Evolutionary conservation across 2,888 invertebrate genomes (phyloP).

Genomic region (Stegophylla sp.): DNA sequence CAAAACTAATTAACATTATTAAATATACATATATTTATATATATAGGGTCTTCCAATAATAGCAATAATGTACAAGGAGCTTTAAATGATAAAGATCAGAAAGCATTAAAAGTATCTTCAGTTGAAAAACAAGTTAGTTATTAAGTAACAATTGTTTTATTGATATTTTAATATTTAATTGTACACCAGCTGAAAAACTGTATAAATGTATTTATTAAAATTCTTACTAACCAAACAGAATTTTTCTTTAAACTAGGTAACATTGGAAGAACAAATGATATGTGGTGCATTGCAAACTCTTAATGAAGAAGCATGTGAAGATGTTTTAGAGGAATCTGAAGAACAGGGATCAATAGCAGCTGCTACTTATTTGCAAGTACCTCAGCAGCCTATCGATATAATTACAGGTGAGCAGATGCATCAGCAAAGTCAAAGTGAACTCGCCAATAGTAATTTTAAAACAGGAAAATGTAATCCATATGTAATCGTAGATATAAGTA

Average conservation of each 20-base stretch:
- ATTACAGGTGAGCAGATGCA: constrained; percentile 54
- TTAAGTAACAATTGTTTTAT: neutral
- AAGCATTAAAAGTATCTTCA: constrained; percentile 46
- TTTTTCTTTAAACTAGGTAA: constrained; percentile 72
- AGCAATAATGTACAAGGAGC: constrained; percentile 27
- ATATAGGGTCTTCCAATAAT: constrained; percentile 45
- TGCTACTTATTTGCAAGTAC: constrained; percentile 57
- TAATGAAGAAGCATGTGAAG: constrained; percentile 92
- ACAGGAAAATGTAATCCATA: constrained; percentile 37
- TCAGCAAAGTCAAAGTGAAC: constrained; percentile 49
- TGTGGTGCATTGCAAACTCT: constrained; percentile 90
- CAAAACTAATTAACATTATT: neutral
- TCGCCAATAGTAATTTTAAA: constrained; percentile 44
- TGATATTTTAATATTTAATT: neutral
- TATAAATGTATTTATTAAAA: neutral
- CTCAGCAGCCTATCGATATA: constrained; percentile 55
- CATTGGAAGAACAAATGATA: constrained; percentile 93
- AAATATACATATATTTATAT: no score
- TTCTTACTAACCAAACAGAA: neutral
- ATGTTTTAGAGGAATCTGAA: constrained; percentile 76
- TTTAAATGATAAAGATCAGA: constrained; percentile 45
- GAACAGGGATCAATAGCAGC: constrained; percentile 63
- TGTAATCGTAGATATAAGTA: constrained; percentile 47
- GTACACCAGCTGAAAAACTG: no score
- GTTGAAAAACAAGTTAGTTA: constrained; percentile 52